Percentiles rank a stretch among this genome's conserved stretches.
Evolutionary conservation across 2,888 invertebrate species (phyloP).

Genomic region (Neoascia interrupta): DNA sequence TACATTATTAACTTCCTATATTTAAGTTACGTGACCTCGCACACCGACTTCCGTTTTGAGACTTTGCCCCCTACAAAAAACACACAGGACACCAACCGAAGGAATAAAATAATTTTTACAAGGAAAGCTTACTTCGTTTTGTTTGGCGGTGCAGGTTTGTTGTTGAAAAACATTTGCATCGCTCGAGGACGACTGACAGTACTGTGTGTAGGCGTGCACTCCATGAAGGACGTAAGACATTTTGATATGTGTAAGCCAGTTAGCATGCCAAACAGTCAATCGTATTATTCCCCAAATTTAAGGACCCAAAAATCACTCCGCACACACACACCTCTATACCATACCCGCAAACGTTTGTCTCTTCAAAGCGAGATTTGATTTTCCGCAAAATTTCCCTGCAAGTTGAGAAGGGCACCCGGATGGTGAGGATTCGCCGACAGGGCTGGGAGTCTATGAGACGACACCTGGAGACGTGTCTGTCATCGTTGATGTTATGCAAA

Average conservation of each 20-base stretch:
- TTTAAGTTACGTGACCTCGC: constrained; percentile 69
- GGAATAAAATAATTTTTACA: constrained; percentile 1
- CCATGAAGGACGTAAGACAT: constrained; percentile 15
- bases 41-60: constrained; percentile 62
- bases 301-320: constrained; percentile 48
- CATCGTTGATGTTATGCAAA: constrained; percentile 55
- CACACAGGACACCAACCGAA: constrained; percentile 45
- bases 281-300: constrained; percentile 64
- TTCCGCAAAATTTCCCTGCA: constrained; percentile 62
- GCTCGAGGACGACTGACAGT: constrained; percentile 16
- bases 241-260: constrained; percentile 54
- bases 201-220: background rate
- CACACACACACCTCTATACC: constrained; percentile 6
- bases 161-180: constrained; percentile 62
- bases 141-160: constrained; percentile 52
- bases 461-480: constrained; percentile 59
- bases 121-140: constrained; percentile 16
- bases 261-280: constrained; percentile 62
- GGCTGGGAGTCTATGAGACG: constrained; percentile 35
- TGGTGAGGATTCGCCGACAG: too few species aligned
- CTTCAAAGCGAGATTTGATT: constrained; percentile 68
- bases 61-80: constrained; percentile 24
- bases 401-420: background rate
- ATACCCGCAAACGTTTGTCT: constrained; percentile 25
- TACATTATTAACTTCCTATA: constrained; percentile 68